Conservation (phyloP, 2,113 vertebrate genomes). For the Sterrhoptilus dennistouni region DNA sequence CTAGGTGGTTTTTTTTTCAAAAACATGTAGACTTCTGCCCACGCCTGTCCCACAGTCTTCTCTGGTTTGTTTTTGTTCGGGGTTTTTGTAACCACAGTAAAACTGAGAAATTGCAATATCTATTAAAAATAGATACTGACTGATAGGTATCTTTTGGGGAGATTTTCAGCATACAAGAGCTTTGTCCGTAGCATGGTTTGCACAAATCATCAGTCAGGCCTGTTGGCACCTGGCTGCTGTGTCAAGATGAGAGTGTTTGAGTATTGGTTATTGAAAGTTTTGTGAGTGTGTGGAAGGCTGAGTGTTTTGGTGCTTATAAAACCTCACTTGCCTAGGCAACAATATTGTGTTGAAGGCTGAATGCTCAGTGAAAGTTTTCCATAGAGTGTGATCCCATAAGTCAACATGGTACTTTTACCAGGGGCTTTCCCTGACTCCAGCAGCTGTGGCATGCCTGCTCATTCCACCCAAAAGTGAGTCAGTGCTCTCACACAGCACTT, state of each 20-base stretch:
- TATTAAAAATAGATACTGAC: not conserved
- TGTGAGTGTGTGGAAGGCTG: not conserved
- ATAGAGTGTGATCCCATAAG: rapidly evolving
- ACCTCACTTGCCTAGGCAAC: not conserved
- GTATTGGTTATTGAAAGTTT: not conserved
- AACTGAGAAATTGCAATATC: not conserved
- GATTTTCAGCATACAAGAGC: not conserved
- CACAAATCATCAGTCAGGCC: not conserved
- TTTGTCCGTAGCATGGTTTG: not conserved
- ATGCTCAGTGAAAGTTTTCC: not conserved
- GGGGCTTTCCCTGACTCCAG: not conserved
- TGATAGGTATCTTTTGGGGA: not conserved
- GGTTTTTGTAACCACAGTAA: not conserved
- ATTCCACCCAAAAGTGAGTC: constrained; percentile 1
- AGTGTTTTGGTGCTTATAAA: not conserved
- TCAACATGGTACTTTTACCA: not conserved
- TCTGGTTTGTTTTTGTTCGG: not conserved
- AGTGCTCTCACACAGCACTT: not conserved
- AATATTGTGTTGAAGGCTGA: not conserved
- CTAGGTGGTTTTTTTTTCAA: not conserved
- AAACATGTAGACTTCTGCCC: not conserved
- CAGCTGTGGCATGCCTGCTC: not conserved
- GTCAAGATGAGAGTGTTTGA: not conserved
- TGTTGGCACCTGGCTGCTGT: rapidly evolving
- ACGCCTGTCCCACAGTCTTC: not conserved